Percentiles rank a stretch among this genome's conserved stretches.
Evolutionary conservation across 2,113 vertebrate species (phyloP).

Genomic region (Lepus timidus): DNA sequence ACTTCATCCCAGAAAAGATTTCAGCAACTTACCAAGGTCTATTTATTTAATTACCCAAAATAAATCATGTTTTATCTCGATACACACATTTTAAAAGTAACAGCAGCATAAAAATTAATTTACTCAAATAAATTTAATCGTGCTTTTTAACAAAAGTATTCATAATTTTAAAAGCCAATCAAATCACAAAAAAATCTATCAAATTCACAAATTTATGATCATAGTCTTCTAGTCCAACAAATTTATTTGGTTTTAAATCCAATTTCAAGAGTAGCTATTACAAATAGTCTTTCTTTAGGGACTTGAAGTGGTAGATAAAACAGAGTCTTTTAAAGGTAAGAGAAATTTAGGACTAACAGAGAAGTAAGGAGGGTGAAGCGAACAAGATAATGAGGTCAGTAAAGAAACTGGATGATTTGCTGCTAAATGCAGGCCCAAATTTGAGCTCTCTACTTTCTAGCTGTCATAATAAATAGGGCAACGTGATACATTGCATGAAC

Average conservation of each 20-base stretch:
- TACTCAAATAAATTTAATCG: conserved; percentile 34
- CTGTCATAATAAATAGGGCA: conserved; percentile 22
- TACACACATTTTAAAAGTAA: conserved; percentile 53
- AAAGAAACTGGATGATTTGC: background rate
- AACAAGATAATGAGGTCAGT: background rate
- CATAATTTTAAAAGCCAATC: conserved; percentile 51
- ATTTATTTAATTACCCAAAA: background rate
- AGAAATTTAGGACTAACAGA: conserved; percentile 10
- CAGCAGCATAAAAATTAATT: background rate
- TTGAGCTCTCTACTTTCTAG: background rate
- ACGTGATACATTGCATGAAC: conserved; percentile 34
- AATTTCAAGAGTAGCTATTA: conserved; percentile 51
- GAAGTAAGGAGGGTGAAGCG: background rate
- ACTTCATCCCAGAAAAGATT: conserved; percentile 31
- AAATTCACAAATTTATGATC: conserved; percentile 41
- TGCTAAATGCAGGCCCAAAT: background rate
- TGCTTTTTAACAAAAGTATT: conserved; percentile 9
- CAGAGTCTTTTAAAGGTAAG: background rate
- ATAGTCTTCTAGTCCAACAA: conserved; percentile 45
- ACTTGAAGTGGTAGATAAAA: background rate
- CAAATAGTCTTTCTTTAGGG: conserved; percentile 48
- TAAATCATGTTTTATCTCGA: conserved; percentile 35
- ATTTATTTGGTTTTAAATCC: conserved; percentile 61
- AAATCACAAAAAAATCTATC: conserved; percentile 35
- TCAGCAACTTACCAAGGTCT: background rate